Evolutionary conservation across 2,888 invertebrate species (phyloP).

Genomic region (Artemia sp.): DNA sequence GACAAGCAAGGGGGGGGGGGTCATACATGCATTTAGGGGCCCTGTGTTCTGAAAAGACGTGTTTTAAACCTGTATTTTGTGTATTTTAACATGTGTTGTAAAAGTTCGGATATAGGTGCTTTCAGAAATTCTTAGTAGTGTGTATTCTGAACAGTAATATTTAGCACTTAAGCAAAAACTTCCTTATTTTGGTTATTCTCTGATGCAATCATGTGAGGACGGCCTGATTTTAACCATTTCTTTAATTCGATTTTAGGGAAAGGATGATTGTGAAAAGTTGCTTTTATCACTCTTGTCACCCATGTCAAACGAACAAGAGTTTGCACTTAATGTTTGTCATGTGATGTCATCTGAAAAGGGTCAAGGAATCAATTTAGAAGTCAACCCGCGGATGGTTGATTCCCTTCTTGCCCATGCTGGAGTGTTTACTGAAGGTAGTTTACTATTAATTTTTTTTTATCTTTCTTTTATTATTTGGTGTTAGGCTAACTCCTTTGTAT

Average conservation of each 20-base stretch:
- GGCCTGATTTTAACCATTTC: no score
- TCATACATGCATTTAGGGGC: no score
- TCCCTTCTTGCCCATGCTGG: conserved; percentile 84
- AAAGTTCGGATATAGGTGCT: no score
- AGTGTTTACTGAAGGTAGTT: conserved; percentile 64
- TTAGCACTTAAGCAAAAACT: no score
- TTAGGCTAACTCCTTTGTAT: background rate
- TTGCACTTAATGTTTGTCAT: conserved; percentile 91
- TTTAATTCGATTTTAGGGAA: background rate
- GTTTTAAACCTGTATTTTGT: no score
- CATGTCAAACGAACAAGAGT: conserved; percentile 94
- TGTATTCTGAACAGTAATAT: no score
- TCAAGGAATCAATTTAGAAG: conserved; percentile 64
- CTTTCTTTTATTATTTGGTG: conserved; percentile 2
- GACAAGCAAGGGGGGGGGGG: no score
- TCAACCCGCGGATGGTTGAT: conserved; percentile 69
- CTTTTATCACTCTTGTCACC: conserved; percentile 84
- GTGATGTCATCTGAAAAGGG: conserved; percentile 84
- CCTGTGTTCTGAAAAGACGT: no score
- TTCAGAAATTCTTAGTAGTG: no score
- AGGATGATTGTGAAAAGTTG: conserved; percentile 57
- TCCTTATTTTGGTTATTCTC: no score
- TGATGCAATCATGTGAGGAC: no score
- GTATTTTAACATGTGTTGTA: no score
- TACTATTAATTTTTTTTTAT: conserved; percentile 15